Percentiles rank a stretch among this genome's conserved stretches.
phyloP scores from a whole-genome alignment of 2,113 vertebrate genomes.

The Stercorarius parasiticus region DNA sequence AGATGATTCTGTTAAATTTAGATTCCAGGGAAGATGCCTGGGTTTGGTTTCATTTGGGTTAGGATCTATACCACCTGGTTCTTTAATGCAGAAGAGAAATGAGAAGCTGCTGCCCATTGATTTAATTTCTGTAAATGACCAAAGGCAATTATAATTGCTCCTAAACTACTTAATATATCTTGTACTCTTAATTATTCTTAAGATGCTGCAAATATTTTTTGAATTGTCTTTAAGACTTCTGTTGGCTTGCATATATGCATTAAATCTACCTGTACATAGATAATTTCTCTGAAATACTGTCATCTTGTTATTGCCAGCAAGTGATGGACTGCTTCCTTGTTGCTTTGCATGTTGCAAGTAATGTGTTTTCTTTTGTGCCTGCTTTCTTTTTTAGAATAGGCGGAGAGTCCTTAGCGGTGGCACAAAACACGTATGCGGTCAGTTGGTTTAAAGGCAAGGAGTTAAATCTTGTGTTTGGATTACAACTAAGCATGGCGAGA shows the following conservation, averaged over 20 bases:
- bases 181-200: neutral
- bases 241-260: fast-evolving
- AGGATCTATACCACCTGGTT: neutral
- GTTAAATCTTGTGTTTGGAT: slow-evolving; percentile 94
- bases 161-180: neutral
- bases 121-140: neutral
- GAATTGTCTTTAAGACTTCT: neutral
- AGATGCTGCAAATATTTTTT: fast-evolving
- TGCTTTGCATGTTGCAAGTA: neutral
- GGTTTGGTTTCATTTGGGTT: neutral
- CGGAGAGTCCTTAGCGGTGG: slow-evolving; percentile 95
- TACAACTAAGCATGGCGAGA: slow-evolving; percentile 97
- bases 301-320: too few species aligned
- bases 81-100: neutral
- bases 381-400: slow-evolving; percentile 81
- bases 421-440: slow-evolving; percentile 96
- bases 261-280: fast-evolving
- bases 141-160: neutral
- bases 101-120: neutral
- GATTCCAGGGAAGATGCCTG: neutral
- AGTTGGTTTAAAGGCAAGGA: slow-evolving; percentile 99
- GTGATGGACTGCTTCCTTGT: neutral
- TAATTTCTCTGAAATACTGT: neutral
- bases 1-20: neutral
- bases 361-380: fast-evolving